Evolutionary conservation across 1,140 invertebrate genomes (phyloP), one percentile per base, ranked within the genome.

Genomic region (Aphelenchoides fujianensis): DNA sequence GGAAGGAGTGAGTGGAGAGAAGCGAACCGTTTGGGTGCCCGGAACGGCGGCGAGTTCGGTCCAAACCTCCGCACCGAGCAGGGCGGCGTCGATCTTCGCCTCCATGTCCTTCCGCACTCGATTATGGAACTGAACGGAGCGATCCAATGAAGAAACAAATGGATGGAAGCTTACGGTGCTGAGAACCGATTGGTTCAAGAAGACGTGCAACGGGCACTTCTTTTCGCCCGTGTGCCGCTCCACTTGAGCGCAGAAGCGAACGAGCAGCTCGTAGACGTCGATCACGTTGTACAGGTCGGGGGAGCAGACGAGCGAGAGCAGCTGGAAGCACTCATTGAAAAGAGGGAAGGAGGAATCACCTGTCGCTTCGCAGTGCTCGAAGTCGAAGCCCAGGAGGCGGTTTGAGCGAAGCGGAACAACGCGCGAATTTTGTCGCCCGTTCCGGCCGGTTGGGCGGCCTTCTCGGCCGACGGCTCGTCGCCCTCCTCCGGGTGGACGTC

Each of bases 221-320:
- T 16, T 31, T 19, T 76, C 52, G 19, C 70, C 71, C n/a, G 68
- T 71, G 19, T 72, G 57, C 32, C 64, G 62, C 53, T 82, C 81
- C 12, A 82, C 77, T 55, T 82, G 69, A 30, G 61, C 68, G 32
- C 79, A 77, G 27, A 82, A 55, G n/a, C 71, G 36, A 37, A 72
- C 73, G 3, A 83, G 70, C 36, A 71, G 62, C 23, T 81, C 74
- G 75, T 77, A 83, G 30, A 83, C 73, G 12, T 74, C 64, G 30
- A 79, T 68, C 28, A 83, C 76, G 62, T 83, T 83, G 61, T 83
- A 82, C 19, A 74, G 73, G 54, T 74, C 66, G 1, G 82, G 73
- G 12, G 72, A 37, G 59, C 81, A 82, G 31, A 82, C 73, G 2
- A 84, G 55, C 2, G 70, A 48, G n/a, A 75, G 62, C 64, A 69